Percentiles rank a stretch among this genome's conserved stretches.
Evolutionary conservation across 2,113 vertebrate genomes (phyloP).

Genomic region (Albula glossodonta): DNA sequence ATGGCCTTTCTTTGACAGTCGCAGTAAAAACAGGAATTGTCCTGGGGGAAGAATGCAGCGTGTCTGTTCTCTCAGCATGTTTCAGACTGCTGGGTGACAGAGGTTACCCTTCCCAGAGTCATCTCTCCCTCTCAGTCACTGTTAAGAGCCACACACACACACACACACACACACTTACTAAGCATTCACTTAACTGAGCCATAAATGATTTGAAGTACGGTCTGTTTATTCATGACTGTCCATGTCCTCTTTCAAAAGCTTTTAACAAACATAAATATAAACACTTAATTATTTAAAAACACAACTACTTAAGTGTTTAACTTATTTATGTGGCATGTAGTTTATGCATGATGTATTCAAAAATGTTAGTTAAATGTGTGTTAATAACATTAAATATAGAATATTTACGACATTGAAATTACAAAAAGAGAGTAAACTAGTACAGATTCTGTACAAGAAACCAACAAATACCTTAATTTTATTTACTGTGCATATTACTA

Average conservation of each 20-base stretch:
- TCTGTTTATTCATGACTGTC: too few species aligned
- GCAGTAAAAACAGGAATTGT: slow-evolving; percentile 31
- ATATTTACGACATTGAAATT: background rate
- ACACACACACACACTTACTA: background rate
- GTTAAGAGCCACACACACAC: background rate
- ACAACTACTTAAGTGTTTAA: background rate
- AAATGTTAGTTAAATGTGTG: too few species aligned
- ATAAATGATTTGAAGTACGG: background rate
- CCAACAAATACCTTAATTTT: too few species aligned
- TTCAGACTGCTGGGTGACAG: background rate
- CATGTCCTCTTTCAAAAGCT: background rate
- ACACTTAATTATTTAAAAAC: background rate
- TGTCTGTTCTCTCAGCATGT: background rate
- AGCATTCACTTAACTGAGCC: background rate
- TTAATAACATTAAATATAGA: background rate
- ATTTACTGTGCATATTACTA: too few species aligned
- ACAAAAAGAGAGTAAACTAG: too few species aligned
- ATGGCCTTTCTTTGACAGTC: background rate
- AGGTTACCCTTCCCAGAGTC: background rate
- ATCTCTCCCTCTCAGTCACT: background rate
- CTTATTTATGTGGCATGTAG: background rate
- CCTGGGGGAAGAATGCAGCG: slow-evolving; percentile 25
- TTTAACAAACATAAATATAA: too few species aligned
- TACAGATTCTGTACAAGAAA: too few species aligned
- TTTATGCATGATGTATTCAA: too few species aligned